Conservation (phyloP, 2,113 vertebrate genomes). For the Rattus norvegicus region GRCr8 NC_086024.1:49931501-49932000, state of each 20-base stretch:
- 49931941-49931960: not conserved
- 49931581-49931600: not conserved
- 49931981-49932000: not conserved
- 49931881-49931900: not conserved
- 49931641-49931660: not conserved
- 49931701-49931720: not conserved
- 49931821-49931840: not conserved
- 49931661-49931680: not conserved
- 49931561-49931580: not conserved
- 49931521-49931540: not conserved
- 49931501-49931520: not conserved
- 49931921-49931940: not conserved
- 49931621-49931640: not conserved
- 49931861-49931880: not conserved
- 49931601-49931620: not conserved
- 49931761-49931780: not conserved
- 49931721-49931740: not conserved
- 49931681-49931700: too few species aligned
- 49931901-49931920: not conserved
- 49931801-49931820: not conserved
- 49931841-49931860: not conserved
- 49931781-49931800: not conserved
- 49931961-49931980: not conserved
- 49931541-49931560: not conserved
- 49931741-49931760: rapidly evolving